A percentile compares a stretch with the other conserved stretches of the same genome.
Conservation (phyloP, 2,113 vertebrate genomes). For the Pholis gunnellus region DNA sequence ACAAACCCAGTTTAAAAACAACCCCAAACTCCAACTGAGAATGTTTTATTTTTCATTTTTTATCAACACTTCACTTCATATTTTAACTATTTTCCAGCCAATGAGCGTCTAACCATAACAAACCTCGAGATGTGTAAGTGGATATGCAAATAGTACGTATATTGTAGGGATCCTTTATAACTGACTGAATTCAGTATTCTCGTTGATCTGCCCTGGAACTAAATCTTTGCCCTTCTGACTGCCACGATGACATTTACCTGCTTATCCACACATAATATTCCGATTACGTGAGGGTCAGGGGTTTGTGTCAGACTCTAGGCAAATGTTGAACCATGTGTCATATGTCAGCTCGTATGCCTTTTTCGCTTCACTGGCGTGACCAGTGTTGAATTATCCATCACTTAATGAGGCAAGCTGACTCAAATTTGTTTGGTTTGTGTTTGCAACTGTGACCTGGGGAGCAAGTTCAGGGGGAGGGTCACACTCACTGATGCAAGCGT, state of each 20-base stretch:
- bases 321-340: constrained; percentile 72
- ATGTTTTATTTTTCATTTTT: constrained; percentile 1
- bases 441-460: background rate
- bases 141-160: background rate
- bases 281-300: constrained; percentile 69
- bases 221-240: constrained; percentile 60
- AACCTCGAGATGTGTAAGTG: background rate
- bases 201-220: constrained; percentile 35
- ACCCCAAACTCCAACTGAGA: background rate
- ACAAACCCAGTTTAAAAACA: constrained; percentile 13
- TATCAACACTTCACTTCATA: background rate
- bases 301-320: constrained; percentile 54
- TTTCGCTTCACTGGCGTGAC: constrained; percentile 54
- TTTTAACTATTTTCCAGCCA: background rate
- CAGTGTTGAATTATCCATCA: constrained; percentile 52
- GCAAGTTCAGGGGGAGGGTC: background rate
- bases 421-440: constrained; percentile 9
- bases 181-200: constrained; percentile 27
- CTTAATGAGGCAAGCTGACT: constrained; percentile 42
- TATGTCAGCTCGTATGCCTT: constrained; percentile 67
- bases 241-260: constrained; percentile 67
- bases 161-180: background rate
- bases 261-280: constrained; percentile 62
- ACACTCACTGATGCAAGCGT: background rate
- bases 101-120: background rate